Base-by-base conservation (phyloP, 2,888 invertebrate genomes). In the Selenia dentaria region DNA sequence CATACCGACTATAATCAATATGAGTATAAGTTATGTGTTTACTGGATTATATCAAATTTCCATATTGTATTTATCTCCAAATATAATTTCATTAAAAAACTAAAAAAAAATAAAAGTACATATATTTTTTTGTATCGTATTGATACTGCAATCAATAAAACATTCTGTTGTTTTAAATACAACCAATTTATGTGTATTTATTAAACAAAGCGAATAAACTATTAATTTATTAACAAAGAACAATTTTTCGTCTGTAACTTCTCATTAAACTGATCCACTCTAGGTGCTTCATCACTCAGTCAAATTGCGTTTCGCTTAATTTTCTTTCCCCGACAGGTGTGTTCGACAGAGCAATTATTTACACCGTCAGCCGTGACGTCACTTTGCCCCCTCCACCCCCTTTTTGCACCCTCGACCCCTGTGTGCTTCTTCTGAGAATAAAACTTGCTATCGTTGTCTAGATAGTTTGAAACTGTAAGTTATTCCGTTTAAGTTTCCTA, bases 261-360 rank as follows among this genome's bases (percentile, higher is more conserved):
- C 83, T 87, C 86, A 88, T 90, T 88, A 88, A 86, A 86, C 79
- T 83, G 83, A 88, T 88, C 83, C 83, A 79, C 79, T 71, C 71
- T 75, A 74, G 84, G 85, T 87, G 82, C 89, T 87, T 84, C 83
- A 89, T 89, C 89, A 89, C 85, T 90, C 88, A 89, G 87, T 88
- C 88, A 88, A 89, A 89, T 89, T 88, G 85, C 87, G 87, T 88
- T 88, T 83, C 86, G 80, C 89, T 89, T 90, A 89, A 90, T 90
- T 89, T 90, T 89, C 88, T 89, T 89, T 88, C 78, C 73, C 79
- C 79, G 78, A 83, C 90, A 89, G 90, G 89, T 90, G 90, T 89
- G 86, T 90, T 90, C 90, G 90, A 90, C 90, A 86, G 83, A 87
- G 86, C 87, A 89, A 89, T 90, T 90, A 90, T 90, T 90, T 89